These are phyloP conservation scores for Trichomalopsis sarcophagae DNA, from an alignment of 1,140 invertebrate genomes.

Conservation along the genomic window DNA sequence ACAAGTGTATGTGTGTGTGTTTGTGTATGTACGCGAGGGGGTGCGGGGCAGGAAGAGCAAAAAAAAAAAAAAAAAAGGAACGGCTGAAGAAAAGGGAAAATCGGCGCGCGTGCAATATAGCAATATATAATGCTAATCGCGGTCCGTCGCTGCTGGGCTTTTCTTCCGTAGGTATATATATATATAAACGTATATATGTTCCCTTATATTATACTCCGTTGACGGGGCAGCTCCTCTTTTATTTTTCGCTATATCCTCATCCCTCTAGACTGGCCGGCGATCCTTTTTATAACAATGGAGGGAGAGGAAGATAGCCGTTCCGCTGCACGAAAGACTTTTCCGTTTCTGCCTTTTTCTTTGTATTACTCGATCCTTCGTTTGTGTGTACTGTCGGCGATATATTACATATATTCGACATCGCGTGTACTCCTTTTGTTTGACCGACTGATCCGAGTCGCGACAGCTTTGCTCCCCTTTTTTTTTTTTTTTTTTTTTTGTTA, in stretches of 20 bases:
- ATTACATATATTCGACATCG: neutral
- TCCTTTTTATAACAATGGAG: conserved; percentile 34
- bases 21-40: neutral
- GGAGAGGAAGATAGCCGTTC: neutral
- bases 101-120: neutral
- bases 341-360: conserved; percentile 6
- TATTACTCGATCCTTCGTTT: neutral
- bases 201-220: neutral
- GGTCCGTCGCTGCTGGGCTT: neutral
- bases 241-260: neutral
- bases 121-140: conserved; percentile 29
- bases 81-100: neutral
- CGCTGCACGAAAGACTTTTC: conserved; percentile 26
- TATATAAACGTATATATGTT: neutral
- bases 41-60: neutral
- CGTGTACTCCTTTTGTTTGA: neutral
- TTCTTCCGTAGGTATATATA: neutral
- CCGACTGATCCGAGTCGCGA: neutral
- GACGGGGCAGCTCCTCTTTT: neutral
- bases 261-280: neutral
- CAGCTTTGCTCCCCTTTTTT: neutral
- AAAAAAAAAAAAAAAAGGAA: neutral
- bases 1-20: neutral
- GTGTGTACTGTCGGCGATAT: neutral
- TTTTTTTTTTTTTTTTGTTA: conserved; percentile 15